These are phyloP conservation scores for Lepidonotus clava DNA, from an alignment of 2,888 invertebrate species.

Conservation along the genomic window DNA sequence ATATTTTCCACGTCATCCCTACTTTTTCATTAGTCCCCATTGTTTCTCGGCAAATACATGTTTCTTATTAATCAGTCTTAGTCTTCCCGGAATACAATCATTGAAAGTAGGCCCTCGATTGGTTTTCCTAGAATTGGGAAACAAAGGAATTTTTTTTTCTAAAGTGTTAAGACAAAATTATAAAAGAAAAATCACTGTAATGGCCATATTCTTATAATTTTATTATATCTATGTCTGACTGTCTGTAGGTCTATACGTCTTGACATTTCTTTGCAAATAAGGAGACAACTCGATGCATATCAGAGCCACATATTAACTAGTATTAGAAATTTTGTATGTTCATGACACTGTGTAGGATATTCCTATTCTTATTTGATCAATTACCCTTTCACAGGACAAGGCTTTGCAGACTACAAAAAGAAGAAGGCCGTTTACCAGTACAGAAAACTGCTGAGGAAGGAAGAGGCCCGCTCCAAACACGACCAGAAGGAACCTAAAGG, in stretches of 20 bases:
- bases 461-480: constrained; percentile 10
- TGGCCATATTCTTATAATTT: not conserved
- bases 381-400: constrained; percentile 30
- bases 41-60: too few species aligned
- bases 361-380: not conserved
- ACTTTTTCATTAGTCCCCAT: too few species aligned
- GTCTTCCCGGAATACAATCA: too few species aligned
- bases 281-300: not conserved
- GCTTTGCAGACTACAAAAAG: constrained; percentile 51
- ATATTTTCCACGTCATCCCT: too few species aligned
- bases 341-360: not conserved
- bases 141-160: too few species aligned
- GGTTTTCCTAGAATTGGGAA: too few species aligned
- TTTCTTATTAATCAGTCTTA: too few species aligned
- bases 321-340: not conserved
- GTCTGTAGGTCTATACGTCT: not conserved
- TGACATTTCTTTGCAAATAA: not conserved
- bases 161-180: not conserved
- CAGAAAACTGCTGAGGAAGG: constrained; percentile 50
- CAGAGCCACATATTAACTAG: not conserved
- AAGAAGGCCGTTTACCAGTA: constrained; percentile 24
- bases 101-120: too few species aligned
- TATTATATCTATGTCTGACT: not conserved
- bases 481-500: not conserved
- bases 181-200: too few species aligned